These are phyloP conservation scores for Lagria hirta DNA, from an alignment of 2,888 invertebrate species.

Conservation along the genomic window DNA sequence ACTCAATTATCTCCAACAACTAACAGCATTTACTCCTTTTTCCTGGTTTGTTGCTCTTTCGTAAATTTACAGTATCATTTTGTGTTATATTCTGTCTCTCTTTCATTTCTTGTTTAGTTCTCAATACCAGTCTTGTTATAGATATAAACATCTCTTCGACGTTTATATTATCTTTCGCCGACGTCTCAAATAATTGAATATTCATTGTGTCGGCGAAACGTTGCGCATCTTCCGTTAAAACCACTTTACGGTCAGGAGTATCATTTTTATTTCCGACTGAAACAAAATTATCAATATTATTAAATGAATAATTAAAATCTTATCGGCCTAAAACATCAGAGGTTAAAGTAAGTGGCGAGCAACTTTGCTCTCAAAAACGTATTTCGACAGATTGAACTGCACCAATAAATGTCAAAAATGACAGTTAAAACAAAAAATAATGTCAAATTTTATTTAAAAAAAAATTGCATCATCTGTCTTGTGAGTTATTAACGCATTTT, in stretches of 20 bases:
- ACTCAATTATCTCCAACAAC: slow-evolving; percentile 11
- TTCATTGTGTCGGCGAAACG: slow-evolving; percentile 97
- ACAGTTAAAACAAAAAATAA: too few relatives aligned
- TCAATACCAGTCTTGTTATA: slow-evolving; percentile 77
- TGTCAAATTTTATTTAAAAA: too few relatives aligned
- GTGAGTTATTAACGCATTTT: too few relatives aligned
- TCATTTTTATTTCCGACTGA: slow-evolving; percentile 96
- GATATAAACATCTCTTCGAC: slow-evolving; percentile 94
- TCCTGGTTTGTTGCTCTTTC: slow-evolving; percentile 65
- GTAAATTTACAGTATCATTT: slow-evolving; percentile 72
- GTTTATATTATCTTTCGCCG: slow-evolving; percentile 98
- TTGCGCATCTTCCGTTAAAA: slow-evolving; percentile 95
- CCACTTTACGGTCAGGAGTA: slow-evolving; percentile 92
- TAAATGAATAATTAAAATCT: too few relatives aligned
- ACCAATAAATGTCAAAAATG: too few relatives aligned
- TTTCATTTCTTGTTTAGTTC: slow-evolving; percentile 79
- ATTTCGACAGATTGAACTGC: too few relatives aligned
- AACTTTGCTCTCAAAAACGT: too few relatives aligned
- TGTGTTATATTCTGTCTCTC: slow-evolving; percentile 71
- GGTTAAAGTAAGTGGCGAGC: too few relatives aligned
- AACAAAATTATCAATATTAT: too few relatives aligned
- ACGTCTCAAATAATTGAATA: slow-evolving; percentile 96
- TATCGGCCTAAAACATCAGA: too few relatives aligned
- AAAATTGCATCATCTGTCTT: too few relatives aligned
- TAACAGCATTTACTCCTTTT: slow-evolving; percentile 65